phyloP scores from a whole-genome alignment of 2,113 vertebrate genomes.

The Ptilorrhoa leucosticta region DNA sequence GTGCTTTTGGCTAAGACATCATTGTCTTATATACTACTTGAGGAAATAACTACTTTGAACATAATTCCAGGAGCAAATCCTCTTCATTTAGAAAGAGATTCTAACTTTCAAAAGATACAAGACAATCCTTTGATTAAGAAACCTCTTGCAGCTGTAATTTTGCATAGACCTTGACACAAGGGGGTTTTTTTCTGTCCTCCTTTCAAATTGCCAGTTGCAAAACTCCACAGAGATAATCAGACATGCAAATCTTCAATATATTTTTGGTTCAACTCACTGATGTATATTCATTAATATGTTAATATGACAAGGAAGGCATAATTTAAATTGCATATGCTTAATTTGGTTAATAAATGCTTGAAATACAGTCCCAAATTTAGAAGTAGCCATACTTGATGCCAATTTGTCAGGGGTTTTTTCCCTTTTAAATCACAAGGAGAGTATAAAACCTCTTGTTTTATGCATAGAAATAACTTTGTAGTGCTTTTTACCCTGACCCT shows the following conservation, averaged over 20 bases:
- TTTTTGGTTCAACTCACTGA: slow-evolving; percentile 18
- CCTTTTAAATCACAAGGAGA: not conserved
- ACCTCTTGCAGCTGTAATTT: not conserved
- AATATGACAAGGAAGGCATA: not conserved
- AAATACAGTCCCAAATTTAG: not conserved
- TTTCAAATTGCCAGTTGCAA: not conserved
- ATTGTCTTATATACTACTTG: not conserved
- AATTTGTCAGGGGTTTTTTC: not conserved
- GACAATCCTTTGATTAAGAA: slow-evolving; percentile 6
- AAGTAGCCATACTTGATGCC: not conserved
- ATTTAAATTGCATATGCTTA: slow-evolving; percentile 26
- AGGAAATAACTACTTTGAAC: not conserved
- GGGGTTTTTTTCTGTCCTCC: not conserved
- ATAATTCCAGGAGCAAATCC: not conserved
- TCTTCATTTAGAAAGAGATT: not conserved
- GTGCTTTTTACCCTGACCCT: not conserved
- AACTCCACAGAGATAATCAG: slow-evolving; percentile 27
- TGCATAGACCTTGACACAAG: not conserved
- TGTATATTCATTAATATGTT: slow-evolving; percentile 49
- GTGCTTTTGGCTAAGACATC: not conserved
- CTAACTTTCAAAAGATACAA: not conserved
- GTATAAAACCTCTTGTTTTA: not conserved
- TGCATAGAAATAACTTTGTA: not conserved
- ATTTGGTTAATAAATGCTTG: slow-evolving; percentile 42
- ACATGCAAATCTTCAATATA: slow-evolving; percentile 21